phyloP scores from a whole-genome alignment of 2,113 vertebrate genomes.

The Oenanthe melanoleuca region DNA sequence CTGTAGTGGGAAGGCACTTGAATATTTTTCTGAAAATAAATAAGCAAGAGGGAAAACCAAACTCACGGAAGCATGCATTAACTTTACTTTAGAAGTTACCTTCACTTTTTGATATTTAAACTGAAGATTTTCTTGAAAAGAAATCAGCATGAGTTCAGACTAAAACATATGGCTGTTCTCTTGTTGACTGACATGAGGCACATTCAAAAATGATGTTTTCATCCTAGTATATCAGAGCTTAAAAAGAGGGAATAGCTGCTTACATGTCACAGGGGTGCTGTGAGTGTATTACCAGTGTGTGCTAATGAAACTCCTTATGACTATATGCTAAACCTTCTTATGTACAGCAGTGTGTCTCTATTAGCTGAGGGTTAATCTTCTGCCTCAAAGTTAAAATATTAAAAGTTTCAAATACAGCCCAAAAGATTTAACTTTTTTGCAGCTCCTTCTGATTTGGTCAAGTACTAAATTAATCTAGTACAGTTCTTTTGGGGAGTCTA shows the following conservation, averaged over 20 bases:
- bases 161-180: background rate
- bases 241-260: background rate
- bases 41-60: background rate
- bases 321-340: background rate
- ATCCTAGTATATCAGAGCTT: background rate
- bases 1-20: background rate
- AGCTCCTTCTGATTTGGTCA: background rate
- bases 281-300: background rate
- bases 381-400: background rate
- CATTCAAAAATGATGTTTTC: background rate
- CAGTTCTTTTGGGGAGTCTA: background rate
- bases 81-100: background rate
- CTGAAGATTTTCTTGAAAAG: background rate
- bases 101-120: background rate
- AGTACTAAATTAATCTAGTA: background rate
- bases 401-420: background rate
- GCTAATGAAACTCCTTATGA: background rate
- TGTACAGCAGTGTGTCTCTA: accelerated
- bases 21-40: background rate
- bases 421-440: background rate
- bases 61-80: background rate
- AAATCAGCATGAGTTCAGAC: background rate
- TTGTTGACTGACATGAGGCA: background rate
- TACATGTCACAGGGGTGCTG: accelerated
- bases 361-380: background rate